These are phyloP conservation scores for Apamea anceps DNA, from an alignment of 2,888 invertebrate genomes.

Conservation along the genomic window DNA sequence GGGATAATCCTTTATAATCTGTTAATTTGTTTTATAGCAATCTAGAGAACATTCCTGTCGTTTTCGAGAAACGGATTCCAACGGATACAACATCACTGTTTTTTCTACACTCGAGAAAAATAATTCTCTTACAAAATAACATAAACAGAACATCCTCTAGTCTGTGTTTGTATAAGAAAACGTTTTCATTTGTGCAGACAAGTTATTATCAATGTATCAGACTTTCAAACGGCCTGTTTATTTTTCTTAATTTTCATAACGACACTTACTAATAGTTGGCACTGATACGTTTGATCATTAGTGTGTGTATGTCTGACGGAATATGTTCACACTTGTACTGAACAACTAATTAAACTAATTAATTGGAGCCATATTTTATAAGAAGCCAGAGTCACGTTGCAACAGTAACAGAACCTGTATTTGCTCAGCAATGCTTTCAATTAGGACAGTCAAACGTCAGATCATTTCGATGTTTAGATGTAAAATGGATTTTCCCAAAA, in stretches of 20 bases:
- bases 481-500: not conserved
- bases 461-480: not conserved
- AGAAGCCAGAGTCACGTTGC: constrained; percentile 5
- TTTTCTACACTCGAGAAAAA: constrained; percentile 43
- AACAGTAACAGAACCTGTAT: constrained; percentile 3
- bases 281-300: constrained; percentile 38
- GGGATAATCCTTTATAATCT: constrained; percentile 37
- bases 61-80: constrained; percentile 26
- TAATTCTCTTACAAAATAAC: constrained; percentile 46
- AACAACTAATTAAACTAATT: constrained; percentile 40
- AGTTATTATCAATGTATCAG: constrained; percentile 41
- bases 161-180: constrained; percentile 50
- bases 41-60: constrained; percentile 21
- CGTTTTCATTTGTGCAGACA: constrained; percentile 46
- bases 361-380: constrained; percentile 41
- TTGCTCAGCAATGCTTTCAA: not conserved
- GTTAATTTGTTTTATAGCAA: constrained; percentile 38
- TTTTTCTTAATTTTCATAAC: constrained; percentile 39
- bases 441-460: not conserved
- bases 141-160: constrained; percentile 48
- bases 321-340: constrained; percentile 42
- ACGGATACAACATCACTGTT: constrained; percentile 20
- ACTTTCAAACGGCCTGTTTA: constrained; percentile 22
- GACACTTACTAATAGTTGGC: constrained; percentile 36
- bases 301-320: constrained; percentile 20